phyloP scores from a whole-genome alignment of 2,113 vertebrate genomes.

The Elachura formosa region DNA sequence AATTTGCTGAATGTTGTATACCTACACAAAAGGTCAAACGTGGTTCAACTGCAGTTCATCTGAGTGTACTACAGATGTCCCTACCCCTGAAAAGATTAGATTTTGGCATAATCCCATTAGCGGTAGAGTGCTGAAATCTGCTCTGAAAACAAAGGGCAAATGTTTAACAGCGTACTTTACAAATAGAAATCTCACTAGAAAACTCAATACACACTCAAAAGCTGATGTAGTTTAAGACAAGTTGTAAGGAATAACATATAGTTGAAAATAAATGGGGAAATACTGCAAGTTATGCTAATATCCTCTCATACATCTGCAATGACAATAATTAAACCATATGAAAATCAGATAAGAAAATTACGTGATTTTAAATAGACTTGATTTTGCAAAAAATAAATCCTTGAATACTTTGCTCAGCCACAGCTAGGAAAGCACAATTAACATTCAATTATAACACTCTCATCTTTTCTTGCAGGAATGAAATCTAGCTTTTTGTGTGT shows the following conservation, averaged over 20 bases:
- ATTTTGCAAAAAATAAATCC: not conserved
- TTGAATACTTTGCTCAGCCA: not conserved
- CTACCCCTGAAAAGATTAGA: not conserved
- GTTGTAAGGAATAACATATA: not conserved
- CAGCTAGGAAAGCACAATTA: not conserved
- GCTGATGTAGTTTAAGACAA: not conserved
- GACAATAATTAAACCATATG: not conserved
- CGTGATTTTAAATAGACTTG: not conserved
- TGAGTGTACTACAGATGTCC: not conserved
- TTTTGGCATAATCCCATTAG: not conserved
- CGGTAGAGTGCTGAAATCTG: not conserved
- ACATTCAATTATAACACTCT: not conserved
- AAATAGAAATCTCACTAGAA: not conserved
- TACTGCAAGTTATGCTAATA: not conserved
- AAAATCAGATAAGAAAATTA: not conserved
- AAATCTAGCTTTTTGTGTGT: not conserved
- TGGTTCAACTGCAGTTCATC: not conserved
- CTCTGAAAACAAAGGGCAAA: not conserved
- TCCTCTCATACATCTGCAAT: not conserved
- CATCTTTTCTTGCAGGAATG: not conserved
- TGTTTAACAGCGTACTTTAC: not conserved
- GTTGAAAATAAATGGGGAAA: not conserved
- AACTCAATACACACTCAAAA: not conserved
- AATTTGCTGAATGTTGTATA: not conserved
- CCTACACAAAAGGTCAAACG: not conserved